Evolutionary conservation across 2,113 vertebrate species (phyloP).

Genomic region (Indicator maculatus): DNA sequence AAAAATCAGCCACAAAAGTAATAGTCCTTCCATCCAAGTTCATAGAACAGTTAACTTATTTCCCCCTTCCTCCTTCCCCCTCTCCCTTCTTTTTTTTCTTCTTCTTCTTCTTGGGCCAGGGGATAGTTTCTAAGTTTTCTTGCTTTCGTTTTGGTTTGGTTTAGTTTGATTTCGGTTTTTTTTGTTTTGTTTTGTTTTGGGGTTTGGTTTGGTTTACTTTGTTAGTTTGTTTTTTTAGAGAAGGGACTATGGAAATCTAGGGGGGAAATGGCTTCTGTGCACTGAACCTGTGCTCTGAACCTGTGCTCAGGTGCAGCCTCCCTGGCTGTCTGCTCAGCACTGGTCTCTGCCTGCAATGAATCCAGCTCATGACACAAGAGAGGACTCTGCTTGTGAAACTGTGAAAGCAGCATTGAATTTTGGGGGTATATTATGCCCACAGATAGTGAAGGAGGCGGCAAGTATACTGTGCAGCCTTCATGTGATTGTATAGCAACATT

Average conservation of each 20-base stretch:
- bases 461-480: background rate
- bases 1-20: background rate
- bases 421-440: background rate
- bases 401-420: background rate
- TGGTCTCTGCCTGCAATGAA: background rate
- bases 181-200: too few relatives aligned
- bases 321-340: rapidly evolving
- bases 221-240: background rate
- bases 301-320: background rate
- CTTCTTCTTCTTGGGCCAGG: background rate
- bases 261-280: background rate
- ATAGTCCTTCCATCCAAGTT: background rate
- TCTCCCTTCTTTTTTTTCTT: background rate
- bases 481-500: background rate
- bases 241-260: background rate
- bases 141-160: too few relatives aligned
- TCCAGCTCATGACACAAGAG: background rate
- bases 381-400: background rate
- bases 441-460: background rate
- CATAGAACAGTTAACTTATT: background rate
- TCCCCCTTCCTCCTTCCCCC: too few relatives aligned
- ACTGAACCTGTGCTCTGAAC: background rate
- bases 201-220: too few relatives aligned
- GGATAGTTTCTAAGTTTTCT: background rate
- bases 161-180: too few relatives aligned